Conservation (phyloP, 2,797 vertebrate species). For the Todus mexicanus region DNA sequence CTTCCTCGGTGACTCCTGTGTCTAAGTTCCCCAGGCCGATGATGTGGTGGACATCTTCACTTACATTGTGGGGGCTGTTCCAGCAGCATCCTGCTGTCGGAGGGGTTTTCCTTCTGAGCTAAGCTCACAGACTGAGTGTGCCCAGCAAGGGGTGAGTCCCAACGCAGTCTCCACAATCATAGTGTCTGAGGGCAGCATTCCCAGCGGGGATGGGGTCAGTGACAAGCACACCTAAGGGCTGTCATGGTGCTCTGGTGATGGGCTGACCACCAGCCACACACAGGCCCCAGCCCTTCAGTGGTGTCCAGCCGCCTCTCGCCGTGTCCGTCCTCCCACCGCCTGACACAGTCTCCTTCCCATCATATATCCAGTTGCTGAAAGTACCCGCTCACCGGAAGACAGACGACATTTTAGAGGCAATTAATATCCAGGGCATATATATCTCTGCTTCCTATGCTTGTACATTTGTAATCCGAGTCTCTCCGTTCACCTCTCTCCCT, state of each 20-base stretch:
- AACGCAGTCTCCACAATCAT: accelerated
- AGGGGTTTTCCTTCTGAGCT: not conserved
- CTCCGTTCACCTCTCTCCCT: not conserved
- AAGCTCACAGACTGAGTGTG: not conserved
- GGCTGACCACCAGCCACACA: not conserved
- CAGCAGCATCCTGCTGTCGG: not conserved
- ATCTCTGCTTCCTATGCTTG: constrained; percentile 24
- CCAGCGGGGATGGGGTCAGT: accelerated
- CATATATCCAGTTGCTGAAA: constrained; percentile 27
- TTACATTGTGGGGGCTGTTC: not conserved
- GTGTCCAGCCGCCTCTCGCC: accelerated
- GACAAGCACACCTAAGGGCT: not conserved
- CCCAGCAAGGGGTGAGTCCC: accelerated
- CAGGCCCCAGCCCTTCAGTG: not conserved
- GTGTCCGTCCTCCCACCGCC: not conserved
- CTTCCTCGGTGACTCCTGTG: not conserved
- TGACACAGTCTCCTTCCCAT: not conserved
- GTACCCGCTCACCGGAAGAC: not conserved
- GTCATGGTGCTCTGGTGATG: accelerated
- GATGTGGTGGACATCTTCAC: not conserved
- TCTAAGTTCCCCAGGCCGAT: not conserved
- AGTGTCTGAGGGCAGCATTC: not conserved
- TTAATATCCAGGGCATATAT: constrained; percentile 41
- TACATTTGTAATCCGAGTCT: constrained; percentile 38
- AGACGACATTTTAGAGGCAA: constrained; percentile 24